A percentile compares a stretch with the other conserved stretches of the same genome.
Evolutionary conservation across 1,140 invertebrate species (phyloP).

Genomic region (Drosophila malerkotliana): DNA sequence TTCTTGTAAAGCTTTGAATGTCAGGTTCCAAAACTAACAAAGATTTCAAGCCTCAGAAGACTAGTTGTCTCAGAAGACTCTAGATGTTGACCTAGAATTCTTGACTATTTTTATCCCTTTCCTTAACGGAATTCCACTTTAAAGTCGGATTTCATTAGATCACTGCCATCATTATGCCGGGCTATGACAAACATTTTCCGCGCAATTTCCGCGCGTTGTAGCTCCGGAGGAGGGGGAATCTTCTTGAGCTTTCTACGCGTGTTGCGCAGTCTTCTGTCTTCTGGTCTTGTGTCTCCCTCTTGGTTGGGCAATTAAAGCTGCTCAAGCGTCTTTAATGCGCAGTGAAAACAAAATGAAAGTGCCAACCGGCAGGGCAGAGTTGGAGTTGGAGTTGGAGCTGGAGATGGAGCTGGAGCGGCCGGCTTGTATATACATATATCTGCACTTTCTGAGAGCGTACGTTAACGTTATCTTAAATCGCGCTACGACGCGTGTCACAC

Average conservation of each 20-base stretch:
- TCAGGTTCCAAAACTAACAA: not conserved
- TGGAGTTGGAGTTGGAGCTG: constrained; percentile 19
- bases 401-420: constrained; percentile 21
- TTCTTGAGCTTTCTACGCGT: constrained; percentile 64
- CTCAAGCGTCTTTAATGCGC: constrained; percentile 77
- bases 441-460: constrained; percentile 31
- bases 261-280: constrained; percentile 16
- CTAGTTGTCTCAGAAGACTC: not conserved
- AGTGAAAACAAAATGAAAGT: constrained; percentile 80
- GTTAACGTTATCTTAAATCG: constrained; percentile 59
- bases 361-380: constrained; percentile 39
- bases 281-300: constrained; percentile 37
- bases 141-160: constrained; percentile 17
- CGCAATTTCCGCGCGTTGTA: constrained; percentile 18
- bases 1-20: too few relatives aligned
- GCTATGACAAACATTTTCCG: constrained; percentile 34
- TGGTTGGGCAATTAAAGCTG: constrained; percentile 75
- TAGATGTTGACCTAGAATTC: not conserved
- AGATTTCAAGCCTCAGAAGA: too few relatives aligned
- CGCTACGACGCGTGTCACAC: constrained; percentile 60
- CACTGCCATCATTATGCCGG: not conserved
- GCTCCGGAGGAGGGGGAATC: constrained; percentile 7
- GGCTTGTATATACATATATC: constrained; percentile 30
- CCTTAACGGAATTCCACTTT: not conserved
- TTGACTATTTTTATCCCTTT: not conserved